These are phyloP conservation scores for Epinotia demarniana DNA, from an alignment of 2,888 invertebrate genomes.

Conservation along the genomic window DNA sequence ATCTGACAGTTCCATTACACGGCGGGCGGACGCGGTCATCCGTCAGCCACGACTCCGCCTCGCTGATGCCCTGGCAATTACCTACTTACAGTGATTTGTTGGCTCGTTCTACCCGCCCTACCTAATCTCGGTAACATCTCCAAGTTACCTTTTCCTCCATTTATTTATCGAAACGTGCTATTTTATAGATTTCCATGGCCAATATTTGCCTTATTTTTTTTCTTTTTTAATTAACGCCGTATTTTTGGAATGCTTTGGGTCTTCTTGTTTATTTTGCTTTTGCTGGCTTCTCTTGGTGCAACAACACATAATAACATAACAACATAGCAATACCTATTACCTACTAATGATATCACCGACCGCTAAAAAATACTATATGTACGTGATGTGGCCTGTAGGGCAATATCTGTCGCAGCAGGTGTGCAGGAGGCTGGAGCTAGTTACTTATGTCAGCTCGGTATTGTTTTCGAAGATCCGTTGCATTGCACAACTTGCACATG, in stretches of 20 bases:
- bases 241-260: neutral
- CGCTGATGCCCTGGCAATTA: constrained; percentile 56
- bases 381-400: no score
- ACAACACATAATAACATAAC: no score
- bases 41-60: constrained; percentile 55
- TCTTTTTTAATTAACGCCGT: neutral
- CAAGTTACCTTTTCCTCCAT: constrained; percentile 17
- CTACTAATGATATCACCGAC: no score
- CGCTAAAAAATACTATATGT: no score
- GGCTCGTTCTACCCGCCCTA: constrained; percentile 23
- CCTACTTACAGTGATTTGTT: constrained; percentile 47
- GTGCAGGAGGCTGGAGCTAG: no score
- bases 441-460: no score
- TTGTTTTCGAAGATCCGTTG: no score
- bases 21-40: constrained; percentile 60
- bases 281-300: no score
- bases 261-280: no score
- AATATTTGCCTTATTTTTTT: neutral
- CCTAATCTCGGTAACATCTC: constrained; percentile 27
- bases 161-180: constrained; percentile 17
- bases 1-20: constrained; percentile 68
- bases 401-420: no score
- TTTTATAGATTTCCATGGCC: constrained; percentile 16
- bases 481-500: no score
- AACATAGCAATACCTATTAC: no score